Evolutionary conservation across 2,797 vertebrate genomes (phyloP).

Genomic region (Melanogrammus aeglefinus): DNA sequence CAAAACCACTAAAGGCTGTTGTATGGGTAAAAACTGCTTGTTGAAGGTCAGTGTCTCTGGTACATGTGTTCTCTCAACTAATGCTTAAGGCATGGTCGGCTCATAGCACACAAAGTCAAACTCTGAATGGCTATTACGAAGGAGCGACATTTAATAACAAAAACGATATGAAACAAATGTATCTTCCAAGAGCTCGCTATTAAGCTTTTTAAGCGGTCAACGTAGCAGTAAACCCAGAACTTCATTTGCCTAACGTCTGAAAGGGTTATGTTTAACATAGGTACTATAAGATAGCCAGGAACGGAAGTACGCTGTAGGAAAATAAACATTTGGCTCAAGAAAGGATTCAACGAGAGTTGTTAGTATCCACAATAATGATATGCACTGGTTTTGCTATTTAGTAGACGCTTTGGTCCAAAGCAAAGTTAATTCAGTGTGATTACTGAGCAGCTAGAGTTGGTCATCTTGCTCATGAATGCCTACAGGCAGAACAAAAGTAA

Average conservation of each 20-base stretch:
- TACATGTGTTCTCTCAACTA: not conserved
- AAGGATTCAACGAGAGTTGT: not conserved
- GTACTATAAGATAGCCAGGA: not conserved
- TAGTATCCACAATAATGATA: no score
- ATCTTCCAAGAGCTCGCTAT: no score
- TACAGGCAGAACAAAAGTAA: no score
- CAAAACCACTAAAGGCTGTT: not conserved
- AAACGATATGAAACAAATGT: no score
- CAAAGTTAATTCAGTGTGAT: no score
- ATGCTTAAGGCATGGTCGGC: not conserved
- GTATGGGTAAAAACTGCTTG: not conserved
- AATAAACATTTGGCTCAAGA: not conserved
- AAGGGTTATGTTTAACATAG: conserved; percentile 1
- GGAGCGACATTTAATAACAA: not conserved
- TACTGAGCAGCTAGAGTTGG: no score
- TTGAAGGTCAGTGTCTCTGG: not conserved
- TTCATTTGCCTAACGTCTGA: not conserved
- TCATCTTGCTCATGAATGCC: no score
- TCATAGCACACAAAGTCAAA: not conserved
- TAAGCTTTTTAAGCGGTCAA: no score
- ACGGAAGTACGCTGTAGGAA: not conserved
- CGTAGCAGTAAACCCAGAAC: no score
- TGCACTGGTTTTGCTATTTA: not conserved
- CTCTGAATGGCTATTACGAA: not conserved
- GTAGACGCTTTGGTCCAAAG: not conserved